Conservation (phyloP, 1,140 invertebrate species). For the Penaeus chinensis region DNA sequence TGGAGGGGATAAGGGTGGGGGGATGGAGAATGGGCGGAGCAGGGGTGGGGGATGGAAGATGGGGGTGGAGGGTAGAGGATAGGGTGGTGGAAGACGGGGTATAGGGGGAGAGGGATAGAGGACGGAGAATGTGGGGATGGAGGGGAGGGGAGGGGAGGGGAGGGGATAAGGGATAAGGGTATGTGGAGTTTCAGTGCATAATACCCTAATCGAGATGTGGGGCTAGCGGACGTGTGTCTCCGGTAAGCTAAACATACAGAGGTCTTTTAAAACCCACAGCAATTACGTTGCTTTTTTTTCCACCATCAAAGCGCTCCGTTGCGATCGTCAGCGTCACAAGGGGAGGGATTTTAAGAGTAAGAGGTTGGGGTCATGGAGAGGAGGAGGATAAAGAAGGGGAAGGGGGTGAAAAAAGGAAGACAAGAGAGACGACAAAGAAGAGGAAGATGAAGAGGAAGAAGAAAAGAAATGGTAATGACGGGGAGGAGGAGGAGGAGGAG, state of each 20-base stretch:
- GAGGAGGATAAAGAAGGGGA: slow-evolving; percentile 1
- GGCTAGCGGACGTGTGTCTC: no score
- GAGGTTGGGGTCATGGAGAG: slow-evolving; percentile 23
- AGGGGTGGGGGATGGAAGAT: background rate
- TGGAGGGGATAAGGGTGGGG: no score
- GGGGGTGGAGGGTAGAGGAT: background rate
- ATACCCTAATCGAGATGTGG: no score
- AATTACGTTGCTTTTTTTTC: no score
- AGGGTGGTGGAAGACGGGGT: background rate
- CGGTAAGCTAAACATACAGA: no score
- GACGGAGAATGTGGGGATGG: background rate
- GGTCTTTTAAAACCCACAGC: no score
- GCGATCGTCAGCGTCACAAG: background rate
- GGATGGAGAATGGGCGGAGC: background rate
- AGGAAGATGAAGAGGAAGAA: no score
- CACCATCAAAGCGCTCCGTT: background rate
- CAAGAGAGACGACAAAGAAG: no score
- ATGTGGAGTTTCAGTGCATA: background rate
- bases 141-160: background rate
- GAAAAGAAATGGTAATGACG: no score
- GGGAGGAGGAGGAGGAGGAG: no score
- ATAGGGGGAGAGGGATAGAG: background rate
- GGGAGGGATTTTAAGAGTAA: slow-evolving; percentile 7
- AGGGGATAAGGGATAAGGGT: no score
- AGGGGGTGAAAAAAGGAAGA: background rate